Conservation (phyloP, 2,113 vertebrate species). For the Paramisgurnus dabryanus region DNA sequence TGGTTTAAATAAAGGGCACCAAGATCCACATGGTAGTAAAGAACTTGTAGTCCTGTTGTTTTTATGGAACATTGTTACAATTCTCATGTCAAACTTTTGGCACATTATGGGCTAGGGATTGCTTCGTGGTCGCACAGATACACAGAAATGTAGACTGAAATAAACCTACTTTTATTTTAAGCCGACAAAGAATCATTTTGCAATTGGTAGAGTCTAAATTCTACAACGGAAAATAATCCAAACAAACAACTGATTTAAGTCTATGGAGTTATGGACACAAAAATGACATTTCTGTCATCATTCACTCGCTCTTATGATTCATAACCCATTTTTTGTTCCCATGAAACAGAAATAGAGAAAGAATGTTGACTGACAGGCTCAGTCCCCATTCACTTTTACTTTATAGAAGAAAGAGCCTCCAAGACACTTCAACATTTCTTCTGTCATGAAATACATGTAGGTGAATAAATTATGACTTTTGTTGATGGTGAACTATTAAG, state of each 20-base stretch:
- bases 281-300: too few species aligned
- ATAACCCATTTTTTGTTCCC: neutral
- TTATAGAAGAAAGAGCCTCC: too few species aligned
- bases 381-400: neutral
- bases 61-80: conserved; percentile 37
- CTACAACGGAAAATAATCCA: neutral
- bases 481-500: too few species aligned
- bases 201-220: neutral
- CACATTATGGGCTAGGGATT: conserved; percentile 11
- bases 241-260: neutral
- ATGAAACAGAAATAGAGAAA: neutral
- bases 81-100: conserved; percentile 32
- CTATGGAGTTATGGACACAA: neutral
- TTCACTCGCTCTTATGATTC: neutral
- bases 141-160: neutral
- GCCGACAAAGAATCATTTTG: neutral
- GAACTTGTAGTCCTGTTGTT: conserved; percentile 22
- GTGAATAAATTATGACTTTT: too few species aligned
- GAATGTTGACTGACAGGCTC: neutral
- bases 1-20: conserved; percentile 17
- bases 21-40: conserved; percentile 25
- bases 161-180: conserved; percentile 2
- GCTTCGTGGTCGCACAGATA: conserved; percentile 14
- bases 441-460: too few species aligned
- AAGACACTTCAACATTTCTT: too few species aligned